Percentiles rank a stretch among this genome's conserved stretches.
phyloP scores from a whole-genome alignment of 2,888 invertebrate species.

The Vandiemenella viatica region DNA sequence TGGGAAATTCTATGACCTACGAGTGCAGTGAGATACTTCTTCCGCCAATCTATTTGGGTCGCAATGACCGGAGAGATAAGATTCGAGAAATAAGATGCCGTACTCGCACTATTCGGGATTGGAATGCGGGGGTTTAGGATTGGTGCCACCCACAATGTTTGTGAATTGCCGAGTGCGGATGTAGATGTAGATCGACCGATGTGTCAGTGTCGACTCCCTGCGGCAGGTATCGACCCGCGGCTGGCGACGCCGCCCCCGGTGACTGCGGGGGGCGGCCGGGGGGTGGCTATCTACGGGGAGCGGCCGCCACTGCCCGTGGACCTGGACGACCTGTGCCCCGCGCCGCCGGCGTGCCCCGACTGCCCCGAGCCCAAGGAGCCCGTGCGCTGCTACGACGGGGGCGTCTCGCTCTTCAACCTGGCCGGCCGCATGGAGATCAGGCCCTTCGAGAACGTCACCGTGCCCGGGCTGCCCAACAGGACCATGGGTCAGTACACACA shows the following conservation, averaged over 20 bases:
- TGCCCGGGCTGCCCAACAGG: constrained; percentile 37
- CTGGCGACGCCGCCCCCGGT: constrained; percentile 32
- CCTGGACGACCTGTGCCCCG: constrained; percentile 44
- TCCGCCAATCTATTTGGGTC: no score
- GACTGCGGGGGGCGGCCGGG: constrained; percentile 25
- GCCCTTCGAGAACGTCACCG: constrained; percentile 41
- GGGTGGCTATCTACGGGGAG: constrained; percentile 38
- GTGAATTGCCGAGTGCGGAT: no score
- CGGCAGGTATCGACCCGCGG: constrained; percentile 32
- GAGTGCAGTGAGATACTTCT: no score
- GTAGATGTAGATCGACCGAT: no score
- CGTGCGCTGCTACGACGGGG: constrained; percentile 39
- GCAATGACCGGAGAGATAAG: no score
- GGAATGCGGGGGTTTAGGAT: no score
- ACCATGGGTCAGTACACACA: constrained; percentile 27
- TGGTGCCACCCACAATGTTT: no score
- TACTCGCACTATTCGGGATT: no score
- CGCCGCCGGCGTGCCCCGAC: constrained; percentile 41
- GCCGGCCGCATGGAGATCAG: constrained; percentile 36
- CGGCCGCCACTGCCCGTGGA: constrained; percentile 43
- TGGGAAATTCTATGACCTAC: no score
- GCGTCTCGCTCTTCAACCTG: constrained; percentile 40
- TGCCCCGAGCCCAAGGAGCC: constrained; percentile 37
- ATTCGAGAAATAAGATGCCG: no score
- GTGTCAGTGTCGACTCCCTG: no score